Evolutionary conservation across 30 jellyfish, hydroid and myxozoan species (phyloP).

Genomic region (Chironex yamaguchii): DNA sequence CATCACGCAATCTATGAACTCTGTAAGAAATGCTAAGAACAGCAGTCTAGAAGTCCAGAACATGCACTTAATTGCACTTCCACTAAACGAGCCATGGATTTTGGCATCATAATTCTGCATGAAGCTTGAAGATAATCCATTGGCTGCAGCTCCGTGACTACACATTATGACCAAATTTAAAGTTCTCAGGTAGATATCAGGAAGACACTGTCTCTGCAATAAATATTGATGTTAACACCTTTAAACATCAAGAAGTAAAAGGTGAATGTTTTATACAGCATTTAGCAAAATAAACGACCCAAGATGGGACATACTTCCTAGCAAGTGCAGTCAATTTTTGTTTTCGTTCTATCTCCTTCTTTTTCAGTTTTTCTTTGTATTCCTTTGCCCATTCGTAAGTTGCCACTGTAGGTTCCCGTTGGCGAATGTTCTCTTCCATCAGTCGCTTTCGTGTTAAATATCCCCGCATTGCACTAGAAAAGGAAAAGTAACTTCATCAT

Average conservation of each 20-base stretch:
- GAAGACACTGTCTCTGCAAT: no score
- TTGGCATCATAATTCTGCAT: no score
- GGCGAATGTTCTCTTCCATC: conserved; percentile 63
- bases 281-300: no score
- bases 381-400: conserved; percentile 65
- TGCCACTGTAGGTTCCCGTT: conserved; percentile 68
- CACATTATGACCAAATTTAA: background rate
- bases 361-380: conserved; percentile 63
- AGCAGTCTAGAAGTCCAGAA: no score
- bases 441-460: conserved; percentile 57
- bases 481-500: background rate
- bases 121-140: no score
- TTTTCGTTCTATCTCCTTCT: conserved; percentile 61
- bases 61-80: no score
- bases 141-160: no score
- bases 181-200: background rate
- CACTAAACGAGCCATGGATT: no score
- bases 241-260: background rate
- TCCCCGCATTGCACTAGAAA: conserved; percentile 72
- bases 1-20: no score
- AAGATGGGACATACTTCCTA: conserved; percentile 10
- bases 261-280: background rate
- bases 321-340: conserved; percentile 40
- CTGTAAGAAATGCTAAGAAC: no score
- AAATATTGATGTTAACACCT: background rate